Percentiles rank a stretch among this genome's conserved stretches.
phyloP scores from a whole-genome alignment of 1,140 invertebrate species.

The Yoshiicerus persimilis region DNA sequence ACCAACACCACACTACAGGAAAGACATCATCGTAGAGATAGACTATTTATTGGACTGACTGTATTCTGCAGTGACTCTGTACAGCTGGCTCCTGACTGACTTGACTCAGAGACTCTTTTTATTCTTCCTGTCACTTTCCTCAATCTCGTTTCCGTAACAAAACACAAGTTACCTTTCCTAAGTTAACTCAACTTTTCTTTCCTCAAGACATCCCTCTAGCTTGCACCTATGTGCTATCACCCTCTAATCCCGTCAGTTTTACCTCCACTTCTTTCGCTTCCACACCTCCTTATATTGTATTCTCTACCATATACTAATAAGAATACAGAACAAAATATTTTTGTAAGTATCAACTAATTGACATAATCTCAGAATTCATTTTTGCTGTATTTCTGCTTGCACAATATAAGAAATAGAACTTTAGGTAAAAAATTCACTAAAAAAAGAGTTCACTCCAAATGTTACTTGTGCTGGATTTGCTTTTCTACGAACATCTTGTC shows the following conservation, averaged over 20 bases:
- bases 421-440: too few relatives aligned
- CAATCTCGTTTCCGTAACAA: conserved; percentile 16
- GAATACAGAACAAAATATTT: too few relatives aligned
- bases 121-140: neutral
- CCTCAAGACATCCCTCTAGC: neutral
- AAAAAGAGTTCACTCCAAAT: too few relatives aligned
- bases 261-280: neutral
- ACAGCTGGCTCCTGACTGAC: neutral
- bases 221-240: neutral
- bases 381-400: too few relatives aligned
- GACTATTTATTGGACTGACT: neutral
- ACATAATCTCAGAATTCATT: too few relatives aligned
- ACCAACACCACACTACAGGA: neutral
- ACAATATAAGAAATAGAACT: too few relatives aligned
- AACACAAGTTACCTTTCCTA: conserved; percentile 14
- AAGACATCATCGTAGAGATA: neutral
- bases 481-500: too few relatives aligned
- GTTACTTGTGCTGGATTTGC: too few relatives aligned
- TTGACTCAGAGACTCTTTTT: neutral
- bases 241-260: too few relatives aligned
- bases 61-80: neutral
- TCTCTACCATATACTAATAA: too few relatives aligned
- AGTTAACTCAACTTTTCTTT: conserved; percentile 14
- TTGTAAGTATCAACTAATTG: too few relatives aligned
- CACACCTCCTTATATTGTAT: neutral